Evolutionary conservation across 2,888 invertebrate genomes (phyloP), one percentile per base, ranked within the genome.

Genomic region (Neoitamus cyanurus): DNA sequence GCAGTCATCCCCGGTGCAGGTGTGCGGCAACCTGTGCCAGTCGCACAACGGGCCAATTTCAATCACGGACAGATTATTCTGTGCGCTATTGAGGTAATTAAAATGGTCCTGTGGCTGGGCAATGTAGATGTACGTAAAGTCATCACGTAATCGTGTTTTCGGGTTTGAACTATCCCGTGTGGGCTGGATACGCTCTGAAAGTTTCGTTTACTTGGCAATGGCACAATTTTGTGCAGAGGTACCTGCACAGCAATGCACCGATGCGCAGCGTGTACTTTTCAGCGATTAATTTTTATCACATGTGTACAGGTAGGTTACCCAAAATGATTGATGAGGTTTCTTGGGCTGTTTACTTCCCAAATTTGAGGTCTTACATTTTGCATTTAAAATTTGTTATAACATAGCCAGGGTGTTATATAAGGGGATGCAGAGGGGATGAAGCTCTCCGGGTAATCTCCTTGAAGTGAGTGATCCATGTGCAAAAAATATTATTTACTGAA

Each of bases 81-180:
- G 58, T 58, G 25, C 58, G 58, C 58, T 20, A 58, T 58, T 58
- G 25, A 20, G 25, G 75, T 75, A 75, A 75, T 75, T 75, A 75
- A 42, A 75, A 28, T 42, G 25, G 42, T 42, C 75, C 75, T 75
- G 75, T 37, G 75, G 75, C 20, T 30, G 58, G 58, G 9, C 1
- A 6, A 25, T 58, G 58, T 25, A n/a, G n/a, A 7, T 75, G 42
- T 13, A 75, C 34, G 42, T 20, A 25, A 20, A 58, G 58, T 58
- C 25, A 58, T 58, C 58, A 58, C 58, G 58, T 58, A 58, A 58
- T 58, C 58, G 9, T 58, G 58, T 58, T 58, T 58, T 20, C 9
- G 9, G 58, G 58, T 58, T 58, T 58, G 58, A 58, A 6, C 58
- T 58, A 20, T 20, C 20, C 25, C n/a, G n/a, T n/a, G 42, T n/a